These are phyloP conservation scores for Eumeta japonica DNA, from an alignment of 1,140 invertebrate species.

Conservation along the genomic window DNA sequence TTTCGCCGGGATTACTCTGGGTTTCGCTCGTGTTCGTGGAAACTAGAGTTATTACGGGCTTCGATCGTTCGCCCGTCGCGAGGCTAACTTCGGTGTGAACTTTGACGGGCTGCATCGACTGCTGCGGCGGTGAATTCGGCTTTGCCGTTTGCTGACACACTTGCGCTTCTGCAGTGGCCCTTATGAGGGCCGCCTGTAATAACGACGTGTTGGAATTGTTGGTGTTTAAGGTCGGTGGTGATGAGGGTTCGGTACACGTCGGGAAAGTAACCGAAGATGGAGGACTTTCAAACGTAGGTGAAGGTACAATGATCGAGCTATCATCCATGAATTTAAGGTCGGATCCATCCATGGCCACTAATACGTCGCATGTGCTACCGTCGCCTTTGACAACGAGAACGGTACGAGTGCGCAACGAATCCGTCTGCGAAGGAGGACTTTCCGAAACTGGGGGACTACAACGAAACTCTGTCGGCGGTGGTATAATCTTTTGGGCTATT, in stretches of 20 bases:
- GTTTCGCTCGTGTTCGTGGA: conserved; percentile 48
- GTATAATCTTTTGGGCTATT: conserved; percentile 66
- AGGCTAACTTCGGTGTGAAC: conserved; percentile 70
- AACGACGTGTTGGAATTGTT: conserved; percentile 54
- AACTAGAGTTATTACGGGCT: conserved; percentile 61
- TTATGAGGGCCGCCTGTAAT: conserved; percentile 68
- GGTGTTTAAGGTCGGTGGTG: conserved; percentile 54
- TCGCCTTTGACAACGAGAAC: conserved; percentile 60
- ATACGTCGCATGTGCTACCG: conserved; percentile 68
- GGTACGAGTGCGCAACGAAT: conserved; percentile 60
- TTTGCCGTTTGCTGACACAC: conserved; percentile 20
- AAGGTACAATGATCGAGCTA: conserved; percentile 78
- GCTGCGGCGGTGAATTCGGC: conserved; percentile 45
- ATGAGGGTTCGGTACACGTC: conserved; percentile 59
- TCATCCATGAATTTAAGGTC: conserved; percentile 88
- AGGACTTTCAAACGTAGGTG: conserved; percentile 72
- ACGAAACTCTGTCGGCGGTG: conserved; percentile 72
- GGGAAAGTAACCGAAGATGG: conserved; percentile 65
- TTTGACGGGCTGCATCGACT: conserved; percentile 60
- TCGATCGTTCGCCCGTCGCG: conserved; percentile 53
- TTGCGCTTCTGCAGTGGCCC: conserved; percentile 62
- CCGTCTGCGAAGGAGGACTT: conserved; percentile 59
- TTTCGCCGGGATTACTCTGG: conserved; percentile 21
- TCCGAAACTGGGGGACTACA: conserved; percentile 66
- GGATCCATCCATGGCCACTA: conserved; percentile 75